These are phyloP conservation scores for Dolichallabes microphthalmus DNA, from an alignment of 2,113 vertebrate genomes.

Conservation along the genomic window DNA sequence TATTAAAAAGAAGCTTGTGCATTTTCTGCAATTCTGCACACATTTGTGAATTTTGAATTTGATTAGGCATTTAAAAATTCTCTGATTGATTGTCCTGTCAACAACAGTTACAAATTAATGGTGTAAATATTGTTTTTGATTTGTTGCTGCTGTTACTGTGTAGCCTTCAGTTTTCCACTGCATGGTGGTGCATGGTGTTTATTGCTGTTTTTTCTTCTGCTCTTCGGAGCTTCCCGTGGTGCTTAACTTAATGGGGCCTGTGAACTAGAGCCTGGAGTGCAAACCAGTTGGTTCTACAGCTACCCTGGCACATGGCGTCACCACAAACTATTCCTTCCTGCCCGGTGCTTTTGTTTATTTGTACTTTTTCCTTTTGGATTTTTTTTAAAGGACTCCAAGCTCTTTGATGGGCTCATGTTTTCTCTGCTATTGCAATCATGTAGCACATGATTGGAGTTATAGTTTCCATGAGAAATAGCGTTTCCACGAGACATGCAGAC, in stretches of 20 bases:
- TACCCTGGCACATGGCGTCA: constrained; percentile 57
- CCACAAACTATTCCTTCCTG: constrained; percentile 64
- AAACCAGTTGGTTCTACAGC: constrained; percentile 49
- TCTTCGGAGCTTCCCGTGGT: constrained; percentile 12
- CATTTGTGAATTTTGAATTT: background rate
- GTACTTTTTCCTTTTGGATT: constrained; percentile 50
- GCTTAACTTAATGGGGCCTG: constrained; percentile 29
- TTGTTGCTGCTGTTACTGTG: constrained; percentile 31
- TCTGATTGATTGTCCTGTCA: constrained; percentile 12
- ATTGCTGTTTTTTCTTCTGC: constrained; percentile 18
- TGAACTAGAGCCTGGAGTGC: constrained; percentile 30
- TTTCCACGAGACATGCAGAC: constrained; percentile 54
- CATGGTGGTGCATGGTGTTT: background rate
- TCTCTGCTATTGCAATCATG: constrained; percentile 67
- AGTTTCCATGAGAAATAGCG: constrained; percentile 49
- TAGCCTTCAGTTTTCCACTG: constrained; percentile 12
- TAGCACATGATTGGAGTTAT: constrained; percentile 55
- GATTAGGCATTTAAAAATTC: background rate
- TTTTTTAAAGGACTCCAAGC: constrained; percentile 59
- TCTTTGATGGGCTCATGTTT: constrained; percentile 64
- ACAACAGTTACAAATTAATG: background rate
- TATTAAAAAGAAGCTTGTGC: background rate
- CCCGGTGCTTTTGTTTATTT: constrained; percentile 65
- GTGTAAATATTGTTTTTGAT: constrained; percentile 13
- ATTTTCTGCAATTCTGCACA: too few relatives aligned